Evolutionary conservation across 2,113 vertebrate species (phyloP), one percentile per base, ranked within the genome.

Genomic region (Acrocephalus arundinaceus): DNA sequence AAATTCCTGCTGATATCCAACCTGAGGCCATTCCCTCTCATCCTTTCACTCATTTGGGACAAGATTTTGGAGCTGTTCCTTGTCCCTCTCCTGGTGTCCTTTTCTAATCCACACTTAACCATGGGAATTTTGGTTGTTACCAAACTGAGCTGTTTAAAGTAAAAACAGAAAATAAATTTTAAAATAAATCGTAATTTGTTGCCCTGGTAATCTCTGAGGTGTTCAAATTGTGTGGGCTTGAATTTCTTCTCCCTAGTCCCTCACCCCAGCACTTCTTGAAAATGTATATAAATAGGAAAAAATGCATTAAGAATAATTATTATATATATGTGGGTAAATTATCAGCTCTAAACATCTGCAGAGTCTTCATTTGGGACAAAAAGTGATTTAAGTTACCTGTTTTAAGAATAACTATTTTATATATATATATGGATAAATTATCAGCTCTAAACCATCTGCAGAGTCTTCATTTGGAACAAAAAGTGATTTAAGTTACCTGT

Each of bases 121-220:
- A 0, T 25, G 43, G 28, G 15, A 49, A 16, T 41, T 0, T 5
- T 72, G 28, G 4, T 35, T 7, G 4, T 37, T 18, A 35, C 10
- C 28, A 55, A 37, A 67, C 5, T 10, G 12, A 2, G 39, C 21
- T 68, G 25, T 48, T 72, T 22, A 4, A 88, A 21, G 10, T 35
- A 22, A 74, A 46, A 57, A 1, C 7, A 11, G 15, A 11, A 86
- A 43, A 63, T 39, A 15, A 62, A 77, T 14, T 13, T 0, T 7
- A 25, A 31, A n/a, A 9, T 3, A 7, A 25, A 7, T 2, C 23
- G 23, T 11, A 2, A 6, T 80, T 83, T 52, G 20, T 43, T 24
- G 33, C 14, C 28, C 24, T 68, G 24, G 8, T 62, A 20, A 41
- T 6, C 28, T 59, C 33, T 30, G 20, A 51, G 49, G 9, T 24